Conservation (phyloP, 1,140 invertebrate species). For the Archegozetes longisetosus region DNA sequence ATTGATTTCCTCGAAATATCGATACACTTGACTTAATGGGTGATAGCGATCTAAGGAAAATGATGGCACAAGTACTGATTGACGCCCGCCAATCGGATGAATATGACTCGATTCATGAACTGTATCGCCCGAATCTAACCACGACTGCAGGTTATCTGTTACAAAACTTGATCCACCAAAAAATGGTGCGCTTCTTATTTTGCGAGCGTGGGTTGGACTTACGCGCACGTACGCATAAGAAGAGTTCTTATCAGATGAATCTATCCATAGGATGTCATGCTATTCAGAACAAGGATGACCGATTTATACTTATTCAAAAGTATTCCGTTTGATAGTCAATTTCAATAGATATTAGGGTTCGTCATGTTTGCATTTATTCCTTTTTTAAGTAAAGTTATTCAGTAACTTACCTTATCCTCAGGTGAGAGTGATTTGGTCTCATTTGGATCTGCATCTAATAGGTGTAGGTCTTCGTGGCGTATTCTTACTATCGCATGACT, state of each 20-base stretch:
- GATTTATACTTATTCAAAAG: background rate
- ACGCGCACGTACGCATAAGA: conserved; percentile 6
- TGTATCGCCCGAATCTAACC: conserved; percentile 1
- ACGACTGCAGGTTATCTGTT: conserved; percentile 10
- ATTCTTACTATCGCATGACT: background rate
- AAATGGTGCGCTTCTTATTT: background rate
- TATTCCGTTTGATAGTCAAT: background rate
- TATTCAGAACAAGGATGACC: background rate
- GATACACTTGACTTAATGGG: conserved; percentile 13
- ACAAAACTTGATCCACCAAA: background rate
- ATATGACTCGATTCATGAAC: background rate
- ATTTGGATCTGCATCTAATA: background rate
- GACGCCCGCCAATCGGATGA: background rate
- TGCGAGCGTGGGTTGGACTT: background rate
- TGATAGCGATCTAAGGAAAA: conserved; percentile 17
- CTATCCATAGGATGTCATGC: conserved; percentile 12
- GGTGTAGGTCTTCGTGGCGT: background rate
- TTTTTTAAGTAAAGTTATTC: background rate
- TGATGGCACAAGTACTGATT: conserved; percentile 1
- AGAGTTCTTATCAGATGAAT: background rate
- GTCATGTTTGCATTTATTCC: background rate
- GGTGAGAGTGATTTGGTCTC: background rate
- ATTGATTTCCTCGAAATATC: conserved; percentile 9
- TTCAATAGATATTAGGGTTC: background rate
- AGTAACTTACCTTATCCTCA: background rate